Evolutionary conservation across 2,888 invertebrate species (phyloP), one percentile per base, ranked within the genome.

Genomic region (Xanthorhoe designata): DNA sequence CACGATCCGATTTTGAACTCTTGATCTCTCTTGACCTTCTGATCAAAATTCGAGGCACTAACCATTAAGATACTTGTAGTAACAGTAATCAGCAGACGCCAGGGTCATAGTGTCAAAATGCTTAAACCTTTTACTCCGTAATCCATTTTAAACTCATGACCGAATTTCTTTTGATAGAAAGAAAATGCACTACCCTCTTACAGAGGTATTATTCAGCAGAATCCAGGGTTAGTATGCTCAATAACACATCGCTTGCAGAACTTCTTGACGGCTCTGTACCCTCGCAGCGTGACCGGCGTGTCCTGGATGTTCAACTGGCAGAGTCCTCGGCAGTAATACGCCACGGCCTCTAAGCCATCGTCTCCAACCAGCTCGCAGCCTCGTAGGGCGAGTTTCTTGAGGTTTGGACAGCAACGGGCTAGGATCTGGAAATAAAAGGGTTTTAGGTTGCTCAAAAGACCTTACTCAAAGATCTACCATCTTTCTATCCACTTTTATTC

Each of bases 171-270:
- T 24, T 24, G 24, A 4, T 24, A 24, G 4, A 24, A 1, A 24
- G 24, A 24, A 24, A 24, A 24, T 24, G 24, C 24, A 24, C 24
- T 32, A 4, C 6, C 5, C 7, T 3, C 24, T 32, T 2, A 32
- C 8, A 7, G 32, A 7, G 8, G 7, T 6, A 32, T 5, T 13
- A 6, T 5, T 61, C 92, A 97, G 90, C 96, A 98, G 87, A 98
- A 98, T 32, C 98, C 98, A 70, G 98, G 98, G 90, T 98, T 98
- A 1, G 98, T 98, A 84, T 98, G 98, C 85, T 98, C 98, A 73
- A 98, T 98, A 72, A 98, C 96, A 88, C 98, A 98, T 78, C 97
- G 92, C 80, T 98, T 97, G 89, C 98, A 98, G 84, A 97, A 98
- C 83, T 97, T 97, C 87, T 98, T 98, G 51, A 98, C 98, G 5